Conservation (phyloP, 1,140 invertebrate species). For the Belonocnema kinseyi region DNA sequence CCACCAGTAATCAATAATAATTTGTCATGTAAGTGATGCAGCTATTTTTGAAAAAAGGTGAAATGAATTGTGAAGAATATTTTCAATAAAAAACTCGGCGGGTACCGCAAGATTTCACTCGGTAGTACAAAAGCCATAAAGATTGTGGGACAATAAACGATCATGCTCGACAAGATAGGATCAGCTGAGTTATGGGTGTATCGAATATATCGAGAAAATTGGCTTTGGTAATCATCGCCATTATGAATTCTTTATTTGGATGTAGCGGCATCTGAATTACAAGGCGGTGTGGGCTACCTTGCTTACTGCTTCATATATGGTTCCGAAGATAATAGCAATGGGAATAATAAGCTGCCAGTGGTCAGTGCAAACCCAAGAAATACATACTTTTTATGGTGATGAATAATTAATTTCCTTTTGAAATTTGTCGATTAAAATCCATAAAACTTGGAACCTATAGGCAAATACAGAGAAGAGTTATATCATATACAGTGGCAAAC, state of each 20-base stretch:
- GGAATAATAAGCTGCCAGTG: slow-evolving; percentile 46
- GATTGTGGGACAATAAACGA: slow-evolving; percentile 55
- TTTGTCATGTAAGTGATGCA: too few species aligned
- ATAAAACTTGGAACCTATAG: too few species aligned
- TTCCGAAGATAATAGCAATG: slow-evolving; percentile 39
- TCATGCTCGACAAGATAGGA: slow-evolving; percentile 56
- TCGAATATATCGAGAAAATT: slow-evolving; percentile 72
- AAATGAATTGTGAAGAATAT: too few species aligned
- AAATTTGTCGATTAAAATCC: too few species aligned
- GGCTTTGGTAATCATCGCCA: slow-evolving; percentile 73
- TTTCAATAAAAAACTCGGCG: too few species aligned
- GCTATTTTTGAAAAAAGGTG: too few species aligned
- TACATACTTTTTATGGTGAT: not conserved
- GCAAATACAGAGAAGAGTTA: too few species aligned
- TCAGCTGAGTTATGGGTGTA: slow-evolving; percentile 68
- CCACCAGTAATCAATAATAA: too few species aligned
- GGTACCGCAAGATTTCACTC: not conserved
- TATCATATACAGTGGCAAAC: too few species aligned
- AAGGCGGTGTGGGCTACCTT: slow-evolving; percentile 72
- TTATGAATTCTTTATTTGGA: slow-evolving; percentile 76
- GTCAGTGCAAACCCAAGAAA: slow-evolving; percentile 43
- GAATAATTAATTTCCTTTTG: not conserved
- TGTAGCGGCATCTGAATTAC: slow-evolving; percentile 72
- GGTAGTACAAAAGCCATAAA: slow-evolving; percentile 26
- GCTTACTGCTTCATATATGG: slow-evolving; percentile 72